Base-by-base conservation (phyloP, 2,113 vertebrate genomes). In the Caracal caracal region DNA sequence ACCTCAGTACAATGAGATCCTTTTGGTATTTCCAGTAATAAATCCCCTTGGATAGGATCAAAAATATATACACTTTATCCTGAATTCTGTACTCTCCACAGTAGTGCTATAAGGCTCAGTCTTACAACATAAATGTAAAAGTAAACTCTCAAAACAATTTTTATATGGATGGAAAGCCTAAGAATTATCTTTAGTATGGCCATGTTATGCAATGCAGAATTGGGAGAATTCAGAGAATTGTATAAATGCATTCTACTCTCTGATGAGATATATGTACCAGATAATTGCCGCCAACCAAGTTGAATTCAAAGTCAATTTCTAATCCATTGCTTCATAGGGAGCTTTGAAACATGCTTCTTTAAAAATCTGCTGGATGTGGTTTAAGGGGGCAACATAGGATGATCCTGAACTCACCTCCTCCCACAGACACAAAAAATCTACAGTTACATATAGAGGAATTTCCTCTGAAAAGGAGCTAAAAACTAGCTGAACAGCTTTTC, bases 281-380 rank as follows among this genome's bases (percentile, higher is more conserved):
- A 90, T 94, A 95, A 96, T 59, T 95, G 47, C 63, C 90, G 94
- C 68, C 78, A 94, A 66, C 79, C 79, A 96, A 91, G 88, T 76
- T 75, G 63, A 95, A 96, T 94, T 93, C 82, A 96, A 95, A 96
- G n/a, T 56, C 91, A 96, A 90, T 96, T 96, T 96, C 68, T 95
- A 94, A 96, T 93, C 76, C 89, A 80, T 92, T 87, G 84, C 70
- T 92, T 97, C 59, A 78, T 7, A 75, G 43, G 30, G 68, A 93
- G 70, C 85, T 94, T 70, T 86, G 93, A 98, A 97, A 96, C 65
- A 79, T 20, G 33, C 40, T 97, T 75, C 83, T 87, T 97, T 96
- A 76, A 96, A 97, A 93, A 76, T 91, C 68, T 87, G 56, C 13
- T 75, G 40, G 73, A 47, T 75, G 26, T 8, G 26, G 26, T 75